Conservation (phyloP, 1,140 invertebrate species). For the Idris sp. region DNA sequence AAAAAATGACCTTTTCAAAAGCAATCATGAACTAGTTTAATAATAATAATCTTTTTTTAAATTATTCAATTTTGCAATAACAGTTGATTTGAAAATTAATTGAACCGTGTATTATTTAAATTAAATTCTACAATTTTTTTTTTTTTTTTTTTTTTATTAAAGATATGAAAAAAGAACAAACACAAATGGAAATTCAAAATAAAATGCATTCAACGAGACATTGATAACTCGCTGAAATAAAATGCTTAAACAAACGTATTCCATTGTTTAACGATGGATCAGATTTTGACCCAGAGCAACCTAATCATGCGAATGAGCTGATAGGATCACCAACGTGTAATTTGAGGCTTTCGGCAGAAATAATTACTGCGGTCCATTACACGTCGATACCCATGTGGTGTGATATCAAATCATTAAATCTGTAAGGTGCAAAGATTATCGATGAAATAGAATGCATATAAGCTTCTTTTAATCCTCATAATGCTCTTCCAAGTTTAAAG, state of each 20-base stretch:
- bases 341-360: slow-evolving; percentile 63
- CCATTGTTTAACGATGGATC: slow-evolving; percentile 47
- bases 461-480: slow-evolving; percentile 6
- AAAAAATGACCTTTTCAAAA: slow-evolving; percentile 1
- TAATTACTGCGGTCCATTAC: slow-evolving; percentile 61
- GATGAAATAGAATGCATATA: slow-evolving; percentile 3
- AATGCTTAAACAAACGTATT: slow-evolving; percentile 17
- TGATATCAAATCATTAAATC: slow-evolving; percentile 49
- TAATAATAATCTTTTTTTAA: too few species aligned
- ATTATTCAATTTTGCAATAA: too few species aligned
- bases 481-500: neutral
- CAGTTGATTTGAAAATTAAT: too few species aligned
- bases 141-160: too few species aligned
- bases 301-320: slow-evolving; percentile 63
- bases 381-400: slow-evolving; percentile 37
- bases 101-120: too few species aligned
- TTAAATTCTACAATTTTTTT: too few species aligned
- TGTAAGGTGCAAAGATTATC: slow-evolving; percentile 19
- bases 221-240: too few species aligned
- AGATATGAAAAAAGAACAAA: too few species aligned
- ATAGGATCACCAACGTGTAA: slow-evolving; percentile 64
- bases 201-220: too few species aligned
- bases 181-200: too few species aligned
- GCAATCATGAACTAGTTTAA: slow-evolving; percentile 2
- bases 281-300: slow-evolving; percentile 53